Evolutionary conservation across 2,888 invertebrate species (phyloP).

Genomic region (Heliconius cydno): DNA sequence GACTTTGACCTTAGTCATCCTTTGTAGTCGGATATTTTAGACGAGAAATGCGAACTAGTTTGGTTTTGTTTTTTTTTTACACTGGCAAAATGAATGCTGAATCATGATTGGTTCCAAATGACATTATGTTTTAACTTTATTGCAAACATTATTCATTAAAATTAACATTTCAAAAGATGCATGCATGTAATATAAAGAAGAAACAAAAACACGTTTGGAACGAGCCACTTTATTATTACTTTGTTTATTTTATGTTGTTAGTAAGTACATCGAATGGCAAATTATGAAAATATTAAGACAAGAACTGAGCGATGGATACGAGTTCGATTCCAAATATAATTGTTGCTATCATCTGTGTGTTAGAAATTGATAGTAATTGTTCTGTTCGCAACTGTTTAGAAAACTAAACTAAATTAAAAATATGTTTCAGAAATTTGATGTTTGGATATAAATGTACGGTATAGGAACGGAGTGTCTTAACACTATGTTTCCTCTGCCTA

Average conservation of each 20-base stretch:
- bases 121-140: conserved; percentile 1
- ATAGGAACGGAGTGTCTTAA: no score
- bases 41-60: not conserved
- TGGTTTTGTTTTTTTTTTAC: not conserved
- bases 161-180: not conserved
- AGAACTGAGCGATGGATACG: not conserved
- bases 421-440: no score
- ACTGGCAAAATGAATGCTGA: not conserved
- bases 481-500: no score
- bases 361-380: not conserved
- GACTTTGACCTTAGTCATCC: not conserved
- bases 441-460: no score
- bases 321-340: not conserved
- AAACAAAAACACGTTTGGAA: not conserved
- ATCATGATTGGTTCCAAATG: not conserved
- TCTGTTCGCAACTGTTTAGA: no score
- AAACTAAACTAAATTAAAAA: no score
- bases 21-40: not conserved
- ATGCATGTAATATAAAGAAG: not conserved
- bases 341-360: not conserved
- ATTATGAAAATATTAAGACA: no score
- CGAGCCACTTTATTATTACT: not conserved
- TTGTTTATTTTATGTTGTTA: not conserved
- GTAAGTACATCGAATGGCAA: no score
- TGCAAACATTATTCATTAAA: not conserved